A percentile compares a stretch with the other conserved stretches of the same genome.
Conservation (phyloP, 2,113 vertebrate genomes). For the Piprites chloris region DNA sequence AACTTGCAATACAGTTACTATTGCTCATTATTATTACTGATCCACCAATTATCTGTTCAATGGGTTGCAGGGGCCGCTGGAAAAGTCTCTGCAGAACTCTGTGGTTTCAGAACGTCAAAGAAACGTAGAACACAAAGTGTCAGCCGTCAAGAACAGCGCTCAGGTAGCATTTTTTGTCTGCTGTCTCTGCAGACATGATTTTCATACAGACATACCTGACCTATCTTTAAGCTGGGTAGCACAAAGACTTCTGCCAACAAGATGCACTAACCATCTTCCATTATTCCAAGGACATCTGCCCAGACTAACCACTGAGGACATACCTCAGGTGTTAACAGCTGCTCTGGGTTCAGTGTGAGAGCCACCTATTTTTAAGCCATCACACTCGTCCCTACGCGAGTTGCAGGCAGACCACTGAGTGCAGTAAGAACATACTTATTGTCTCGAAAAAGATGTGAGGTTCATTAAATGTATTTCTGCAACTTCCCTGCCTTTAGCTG, state of each 20-base stretch:
- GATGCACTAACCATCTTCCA: neutral
- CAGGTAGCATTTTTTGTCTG: conserved; percentile 76
- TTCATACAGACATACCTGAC: neutral
- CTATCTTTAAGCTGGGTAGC: neutral
- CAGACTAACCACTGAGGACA: neutral
- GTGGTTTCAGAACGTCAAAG: conserved; percentile 88
- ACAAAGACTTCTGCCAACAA: neutral
- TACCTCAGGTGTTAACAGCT: neutral
- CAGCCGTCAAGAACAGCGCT: conserved; percentile 85
- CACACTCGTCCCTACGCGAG: rapidly evolving
- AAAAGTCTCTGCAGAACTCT: conserved; percentile 89
- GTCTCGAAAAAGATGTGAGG: neutral
- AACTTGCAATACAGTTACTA: neutral
- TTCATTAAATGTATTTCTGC: neutral
- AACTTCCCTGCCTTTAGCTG: neutral
- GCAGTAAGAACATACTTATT: neutral
- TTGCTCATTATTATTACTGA: neutral
- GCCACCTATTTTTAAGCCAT: neutral
- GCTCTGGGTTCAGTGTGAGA: neutral
- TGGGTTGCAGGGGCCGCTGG: conserved; percentile 84
- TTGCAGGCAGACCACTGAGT: neutral
- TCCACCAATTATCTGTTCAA: neutral
- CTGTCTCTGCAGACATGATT: neutral
- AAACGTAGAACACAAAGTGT: conserved; percentile 87
- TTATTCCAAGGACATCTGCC: neutral